Percentiles rank a stretch among this genome's conserved stretches.
These are phyloP conservation scores for Brachyistius frenatus DNA, from an alignment of 2,113 vertebrate species.

Conservation along the genomic window DNA sequence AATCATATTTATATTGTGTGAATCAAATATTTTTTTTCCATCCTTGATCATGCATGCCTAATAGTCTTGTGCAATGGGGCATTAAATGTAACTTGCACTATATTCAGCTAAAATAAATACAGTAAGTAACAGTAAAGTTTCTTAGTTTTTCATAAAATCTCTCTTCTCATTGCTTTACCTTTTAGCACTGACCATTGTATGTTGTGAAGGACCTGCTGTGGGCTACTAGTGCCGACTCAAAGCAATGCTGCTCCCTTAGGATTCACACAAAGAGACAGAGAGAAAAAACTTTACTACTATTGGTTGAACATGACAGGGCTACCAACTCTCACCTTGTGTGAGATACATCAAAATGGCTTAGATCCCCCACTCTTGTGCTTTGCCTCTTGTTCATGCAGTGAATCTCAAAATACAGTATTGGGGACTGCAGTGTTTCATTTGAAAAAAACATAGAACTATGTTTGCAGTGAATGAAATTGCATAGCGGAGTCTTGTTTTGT, in stretches of 20 bases:
- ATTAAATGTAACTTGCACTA: too few species aligned
- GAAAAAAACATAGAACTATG: slow-evolving; percentile 6
- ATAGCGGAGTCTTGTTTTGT: neutral
- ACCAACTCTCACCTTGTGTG: slow-evolving; percentile 58
- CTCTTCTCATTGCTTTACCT: slow-evolving; percentile 4
- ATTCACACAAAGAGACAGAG: slow-evolving; percentile 43
- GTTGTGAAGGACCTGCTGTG: slow-evolving; percentile 11
- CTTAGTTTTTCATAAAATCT: slow-evolving; percentile 9
- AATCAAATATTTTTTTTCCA: too few species aligned
- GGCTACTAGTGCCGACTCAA: slow-evolving; percentile 22
- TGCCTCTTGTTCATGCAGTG: slow-evolving; percentile 46
- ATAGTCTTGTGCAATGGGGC: too few species aligned
- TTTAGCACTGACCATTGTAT: slow-evolving; percentile 14
- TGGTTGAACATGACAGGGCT: slow-evolving; percentile 63
- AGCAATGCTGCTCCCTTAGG: slow-evolving; percentile 32
- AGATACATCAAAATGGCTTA: slow-evolving; percentile 53
- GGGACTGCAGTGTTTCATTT: slow-evolving; percentile 37
- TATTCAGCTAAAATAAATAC: neutral
- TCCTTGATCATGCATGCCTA: too few species aligned
- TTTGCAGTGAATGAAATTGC: slow-evolving; percentile 9
- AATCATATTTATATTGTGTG: too few species aligned
- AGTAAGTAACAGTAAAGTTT: neutral
- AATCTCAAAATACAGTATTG: slow-evolving; percentile 22
- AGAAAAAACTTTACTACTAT: slow-evolving; percentile 33
- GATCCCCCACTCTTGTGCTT: slow-evolving; percentile 53